A percentile compares a stretch with the other conserved stretches of the same genome.
Conservation (phyloP, 2,888 invertebrate species). For the Holacanthella duospinosa region DNA sequence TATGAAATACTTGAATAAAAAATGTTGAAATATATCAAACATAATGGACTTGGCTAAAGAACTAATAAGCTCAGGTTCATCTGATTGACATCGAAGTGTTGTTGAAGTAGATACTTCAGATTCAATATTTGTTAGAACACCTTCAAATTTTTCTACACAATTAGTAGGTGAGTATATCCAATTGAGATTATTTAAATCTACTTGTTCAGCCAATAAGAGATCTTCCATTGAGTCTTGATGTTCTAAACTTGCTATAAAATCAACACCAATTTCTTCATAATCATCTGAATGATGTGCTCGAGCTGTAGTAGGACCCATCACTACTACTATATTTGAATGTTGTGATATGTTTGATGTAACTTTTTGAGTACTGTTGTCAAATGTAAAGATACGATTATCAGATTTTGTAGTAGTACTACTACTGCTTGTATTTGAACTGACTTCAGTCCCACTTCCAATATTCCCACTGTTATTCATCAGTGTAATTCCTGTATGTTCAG, state of each 20-base stretch:
- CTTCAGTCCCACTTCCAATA: not conserved
- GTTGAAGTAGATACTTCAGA: not conserved
- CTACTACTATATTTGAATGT: not conserved
- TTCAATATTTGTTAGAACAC: not conserved
- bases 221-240: not conserved
- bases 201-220: not conserved
- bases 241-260: constrained; percentile 17
- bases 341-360: not conserved
- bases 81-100: not conserved
- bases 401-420: not conserved
- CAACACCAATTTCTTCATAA: constrained; percentile 28
- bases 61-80: not conserved
- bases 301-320: not conserved
- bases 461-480: not conserved
- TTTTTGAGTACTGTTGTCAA: constrained; percentile 6
- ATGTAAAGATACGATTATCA: not conserved
- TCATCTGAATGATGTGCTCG: not conserved
- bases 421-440: not conserved
- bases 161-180: not conserved
- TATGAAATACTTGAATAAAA: constrained; percentile 16
- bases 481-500: constrained; percentile 18
- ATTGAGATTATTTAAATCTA: not conserved
- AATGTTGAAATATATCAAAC: not conserved
- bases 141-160: not conserved
- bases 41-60: constrained; percentile 10